Base-by-base conservation (phyloP, 2,113 vertebrate genomes). In the Embiotoca jacksoni region DNA sequence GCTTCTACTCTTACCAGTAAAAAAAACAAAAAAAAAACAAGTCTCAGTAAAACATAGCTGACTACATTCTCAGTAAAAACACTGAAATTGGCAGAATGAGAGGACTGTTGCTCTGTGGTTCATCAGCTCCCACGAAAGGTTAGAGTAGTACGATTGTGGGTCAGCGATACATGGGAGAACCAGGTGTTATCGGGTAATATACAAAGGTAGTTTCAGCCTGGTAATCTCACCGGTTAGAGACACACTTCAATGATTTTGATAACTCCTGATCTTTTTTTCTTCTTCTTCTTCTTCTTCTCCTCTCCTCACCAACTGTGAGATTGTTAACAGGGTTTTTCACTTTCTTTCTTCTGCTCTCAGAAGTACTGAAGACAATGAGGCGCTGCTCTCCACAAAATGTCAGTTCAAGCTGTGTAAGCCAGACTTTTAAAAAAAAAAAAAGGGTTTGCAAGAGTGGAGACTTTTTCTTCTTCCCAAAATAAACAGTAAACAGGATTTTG, bases 161-260 rank as follows among this genome's bases (percentile, higher is more conserved):
- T 63, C 64, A 65, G 82, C 3, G 33, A 37, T 50, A 61, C 69
- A 50, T 49, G 57, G 76, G 55, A 66, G 62, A 77, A 83, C 49
- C 82, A 67, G 64, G 30, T 56, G 37, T 82, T 82, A 83, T 80
- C 78, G 60, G 70, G 65, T 74, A 72, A 83, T 81, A 83, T 66
- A 68, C 66, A 84, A 82, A 73, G 65, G 69, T 82, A 69, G 72
- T 82, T 84, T 68, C 63, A 84, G 67, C 37, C 30, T 70, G 33
- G 75, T 78, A 67, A 83, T 80, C 61, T 77, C 46, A 8, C 64
- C 16, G 37, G 72, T 76, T 86, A 76, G 82, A 84, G 88, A 78
- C 70, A 86, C 70, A 72, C 75, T 83, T 86, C 75, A 83, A 15
- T 86, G 80, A 36, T 78, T 88, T 80, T 70, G 69, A 87, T 87